Conservation (phyloP, 2,113 vertebrate species). For the Heliornis fulica region DNA sequence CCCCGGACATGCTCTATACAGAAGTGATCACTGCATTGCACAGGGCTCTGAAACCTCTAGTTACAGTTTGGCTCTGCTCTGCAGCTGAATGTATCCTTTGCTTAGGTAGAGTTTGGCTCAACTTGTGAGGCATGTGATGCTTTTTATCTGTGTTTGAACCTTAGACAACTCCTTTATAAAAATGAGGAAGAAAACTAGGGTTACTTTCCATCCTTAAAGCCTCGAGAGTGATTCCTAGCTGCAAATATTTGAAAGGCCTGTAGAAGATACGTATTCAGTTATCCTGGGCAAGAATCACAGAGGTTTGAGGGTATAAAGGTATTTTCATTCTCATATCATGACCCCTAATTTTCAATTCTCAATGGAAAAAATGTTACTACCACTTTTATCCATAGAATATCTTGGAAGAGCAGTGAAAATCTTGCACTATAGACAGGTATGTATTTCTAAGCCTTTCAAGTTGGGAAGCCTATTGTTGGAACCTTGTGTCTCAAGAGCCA, state of each 20-base stretch:
- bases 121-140: background rate
- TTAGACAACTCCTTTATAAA: background rate
- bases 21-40: background rate
- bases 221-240: background rate
- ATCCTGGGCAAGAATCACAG: background rate
- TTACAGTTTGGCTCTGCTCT: background rate
- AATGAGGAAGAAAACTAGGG: background rate
- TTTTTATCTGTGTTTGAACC: background rate
- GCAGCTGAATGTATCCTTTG: background rate
- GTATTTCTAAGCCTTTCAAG: background rate
- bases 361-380: background rate
- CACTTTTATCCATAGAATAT: background rate
- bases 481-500: rapidly evolving
- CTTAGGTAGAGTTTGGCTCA: background rate
- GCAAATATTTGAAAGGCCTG: background rate
- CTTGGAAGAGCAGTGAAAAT: background rate
- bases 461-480: background rate
- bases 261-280: background rate
- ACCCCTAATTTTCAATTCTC: background rate
- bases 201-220: background rate
- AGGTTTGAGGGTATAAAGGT: background rate
- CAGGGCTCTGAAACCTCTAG: background rate
- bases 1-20: rapidly evolving
- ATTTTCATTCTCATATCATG: background rate
- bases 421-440: background rate